These are phyloP conservation scores for Alces alces DNA, from an alignment of 2,113 vertebrate genomes.

Conservation along the genomic window DNA sequence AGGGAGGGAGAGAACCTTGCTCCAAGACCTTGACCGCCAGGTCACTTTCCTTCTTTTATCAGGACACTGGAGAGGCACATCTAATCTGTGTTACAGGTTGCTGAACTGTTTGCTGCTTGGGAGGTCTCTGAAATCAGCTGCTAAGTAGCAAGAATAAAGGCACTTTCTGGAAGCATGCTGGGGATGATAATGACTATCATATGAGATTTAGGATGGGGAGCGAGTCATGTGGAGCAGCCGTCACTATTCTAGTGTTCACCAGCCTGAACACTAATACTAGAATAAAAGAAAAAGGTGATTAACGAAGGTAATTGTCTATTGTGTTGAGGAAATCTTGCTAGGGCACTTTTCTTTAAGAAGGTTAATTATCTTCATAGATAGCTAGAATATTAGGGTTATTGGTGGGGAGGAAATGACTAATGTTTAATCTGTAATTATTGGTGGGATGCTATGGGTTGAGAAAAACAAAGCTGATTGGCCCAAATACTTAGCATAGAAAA, in stretches of 20 bases:
- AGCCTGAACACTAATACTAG: slow-evolving; percentile 62
- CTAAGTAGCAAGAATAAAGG: neutral
- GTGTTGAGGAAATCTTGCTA: slow-evolving; percentile 71
- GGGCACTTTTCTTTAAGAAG: slow-evolving; percentile 73
- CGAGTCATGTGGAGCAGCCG: fast-evolving
- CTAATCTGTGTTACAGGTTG: neutral
- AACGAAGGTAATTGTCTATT: slow-evolving; percentile 74
- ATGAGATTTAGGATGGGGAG: neutral
- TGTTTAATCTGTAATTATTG: slow-evolving; percentile 43
- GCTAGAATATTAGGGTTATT: slow-evolving; percentile 70
- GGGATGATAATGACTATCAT: neutral
- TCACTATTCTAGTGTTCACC: slow-evolving; percentile 24
- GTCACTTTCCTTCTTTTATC: neutral
- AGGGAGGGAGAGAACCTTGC: neutral
- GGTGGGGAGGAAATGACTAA: slow-evolving; percentile 53
- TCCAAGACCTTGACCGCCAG: neutral
- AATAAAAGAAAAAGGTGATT: slow-evolving; percentile 71
- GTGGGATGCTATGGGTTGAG: slow-evolving; percentile 49
- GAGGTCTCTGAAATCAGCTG: neutral
- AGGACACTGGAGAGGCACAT: neutral
- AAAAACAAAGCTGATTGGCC: slow-evolving; percentile 51
- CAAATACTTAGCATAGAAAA: slow-evolving; percentile 49
- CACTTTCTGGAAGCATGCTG: neutral
- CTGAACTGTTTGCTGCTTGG: neutral
- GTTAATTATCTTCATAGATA: slow-evolving; percentile 76